These are phyloP conservation scores for Ophioninae sp. DNA, from an alignment of 2,888 invertebrate species.

Conservation along the genomic window DNA sequence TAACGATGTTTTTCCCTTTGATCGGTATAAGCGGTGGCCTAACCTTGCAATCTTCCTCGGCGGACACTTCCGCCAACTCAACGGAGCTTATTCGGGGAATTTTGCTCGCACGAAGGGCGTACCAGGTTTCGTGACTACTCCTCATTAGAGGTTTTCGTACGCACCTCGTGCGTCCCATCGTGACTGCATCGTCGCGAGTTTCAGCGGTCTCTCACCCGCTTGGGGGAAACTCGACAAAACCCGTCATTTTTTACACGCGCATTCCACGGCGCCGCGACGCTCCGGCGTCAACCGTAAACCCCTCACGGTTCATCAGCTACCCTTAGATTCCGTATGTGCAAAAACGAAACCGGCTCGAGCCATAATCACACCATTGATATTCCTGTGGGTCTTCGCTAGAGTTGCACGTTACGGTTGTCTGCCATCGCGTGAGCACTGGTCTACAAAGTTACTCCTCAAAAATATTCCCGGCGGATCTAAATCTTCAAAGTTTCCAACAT, in stretches of 20 bases:
- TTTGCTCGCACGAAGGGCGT: conserved; percentile 23
- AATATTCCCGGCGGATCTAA: neutral
- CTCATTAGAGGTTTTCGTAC: conserved; percentile 53
- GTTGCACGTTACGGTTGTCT: conserved; percentile 64
- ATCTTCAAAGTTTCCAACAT: neutral
- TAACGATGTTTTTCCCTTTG: conserved; percentile 32
- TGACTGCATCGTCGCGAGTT: conserved; percentile 31
- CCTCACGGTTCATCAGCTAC: conserved; percentile 30
- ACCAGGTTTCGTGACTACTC: conserved; percentile 52
- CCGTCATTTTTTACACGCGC: conserved; percentile 71
- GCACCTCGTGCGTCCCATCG: conserved; percentile 43
- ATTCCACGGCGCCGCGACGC: conserved; percentile 68
- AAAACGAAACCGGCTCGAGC: neutral
- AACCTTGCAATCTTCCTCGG: conserved; percentile 39
- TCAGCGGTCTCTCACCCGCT: neutral
- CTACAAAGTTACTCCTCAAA: neutral
- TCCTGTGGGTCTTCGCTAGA: neutral
- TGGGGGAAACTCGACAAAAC: conserved; percentile 60
- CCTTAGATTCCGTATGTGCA: conserved; percentile 31
- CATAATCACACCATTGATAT: neutral
- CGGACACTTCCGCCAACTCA: conserved; percentile 35
- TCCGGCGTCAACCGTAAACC: conserved; percentile 47
- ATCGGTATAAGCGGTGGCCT: conserved; percentile 22
- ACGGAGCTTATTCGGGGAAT: conserved; percentile 49
- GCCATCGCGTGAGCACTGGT: neutral